phyloP scores from a whole-genome alignment of 2,797 vertebrate species.

The Gouania willdenowi region DNA sequence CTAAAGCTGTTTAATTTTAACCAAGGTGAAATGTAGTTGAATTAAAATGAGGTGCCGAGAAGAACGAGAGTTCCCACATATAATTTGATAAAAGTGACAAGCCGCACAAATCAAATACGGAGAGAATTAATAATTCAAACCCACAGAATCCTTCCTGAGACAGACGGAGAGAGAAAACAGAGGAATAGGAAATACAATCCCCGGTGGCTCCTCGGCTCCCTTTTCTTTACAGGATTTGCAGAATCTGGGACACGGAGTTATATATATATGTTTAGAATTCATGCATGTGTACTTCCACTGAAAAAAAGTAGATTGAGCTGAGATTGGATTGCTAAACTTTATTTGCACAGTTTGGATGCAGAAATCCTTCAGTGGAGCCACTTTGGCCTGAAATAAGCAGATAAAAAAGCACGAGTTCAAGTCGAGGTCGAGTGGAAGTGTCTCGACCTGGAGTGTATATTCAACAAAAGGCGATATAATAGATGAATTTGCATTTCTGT shows the following conservation, averaged over 20 bases:
- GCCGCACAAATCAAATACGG: conserved; percentile 66
- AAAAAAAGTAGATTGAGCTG: conserved; percentile 23
- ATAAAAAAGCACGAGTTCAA: conserved; percentile 18
- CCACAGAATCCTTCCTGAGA: conserved; percentile 54
- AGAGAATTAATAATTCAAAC: conserved; percentile 77
- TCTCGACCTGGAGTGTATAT: conserved; percentile 2
- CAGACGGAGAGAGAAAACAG: conserved; percentile 39
- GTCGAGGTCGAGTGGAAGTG: conserved; percentile 22
- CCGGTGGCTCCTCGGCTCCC: conserved; percentile 42
- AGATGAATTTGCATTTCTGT: conserved; percentile 37
- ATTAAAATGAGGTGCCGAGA: conserved; percentile 53
- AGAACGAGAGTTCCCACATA: conserved; percentile 45
- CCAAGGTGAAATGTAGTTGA: conserved; percentile 31
- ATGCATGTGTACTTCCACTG: conserved; percentile 41
- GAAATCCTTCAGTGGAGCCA: background rate
- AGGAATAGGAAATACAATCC: conserved; percentile 54
- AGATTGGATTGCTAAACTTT: conserved; percentile 18
- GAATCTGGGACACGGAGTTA: conserved; percentile 59
- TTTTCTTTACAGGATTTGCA: conserved; percentile 53
- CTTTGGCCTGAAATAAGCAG: conserved; percentile 14
- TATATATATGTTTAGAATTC: conserved; percentile 52
- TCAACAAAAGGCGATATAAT: conserved; percentile 15
- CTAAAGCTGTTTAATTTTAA: conserved; percentile 10
- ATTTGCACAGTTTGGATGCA: conserved; percentile 3
- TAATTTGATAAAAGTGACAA: conserved; percentile 77